A percentile compares a stretch with the other conserved stretches of the same genome.
Conservation (phyloP, 2,113 vertebrate genomes). For the Circaetus gallicus region DNA sequence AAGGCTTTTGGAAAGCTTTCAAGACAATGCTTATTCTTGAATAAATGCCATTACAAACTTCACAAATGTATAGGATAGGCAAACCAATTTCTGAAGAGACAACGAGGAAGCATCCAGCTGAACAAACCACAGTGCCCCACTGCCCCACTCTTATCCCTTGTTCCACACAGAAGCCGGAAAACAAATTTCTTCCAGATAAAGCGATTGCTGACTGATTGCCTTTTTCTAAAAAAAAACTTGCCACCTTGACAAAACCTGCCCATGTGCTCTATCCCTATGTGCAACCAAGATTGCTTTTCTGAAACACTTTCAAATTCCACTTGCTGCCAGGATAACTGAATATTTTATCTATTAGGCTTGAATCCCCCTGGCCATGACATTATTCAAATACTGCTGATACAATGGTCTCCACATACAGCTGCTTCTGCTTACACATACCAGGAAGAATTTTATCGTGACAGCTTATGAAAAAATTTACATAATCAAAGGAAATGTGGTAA, state of each 20-base stretch:
- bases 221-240: background rate
- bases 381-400: constrained; percentile 4
- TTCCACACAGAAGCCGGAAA: background rate
- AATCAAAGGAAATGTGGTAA: constrained; percentile 32
- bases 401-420: background rate
- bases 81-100: background rate
- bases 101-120: constrained; percentile 23
- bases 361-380: background rate
- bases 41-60: constrained; percentile 14
- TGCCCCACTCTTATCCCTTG: background rate
- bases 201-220: background rate
- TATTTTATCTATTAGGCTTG: background rate
- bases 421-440: background rate
- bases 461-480: background rate
- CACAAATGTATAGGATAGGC: background rate
- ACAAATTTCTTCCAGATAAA: background rate
- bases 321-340: background rate
- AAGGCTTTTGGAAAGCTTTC: constrained; percentile 43
- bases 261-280: background rate
- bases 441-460: constrained; percentile 11
- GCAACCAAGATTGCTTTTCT: background rate
- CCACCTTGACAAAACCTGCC: background rate
- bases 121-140: constrained; percentile 3
- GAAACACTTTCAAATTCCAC: background rate
- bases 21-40: constrained; percentile 38